A percentile compares a stretch with the other conserved stretches of the same genome.
Conservation (phyloP, 2,888 invertebrate species). For the Rutpela maculata region DNA sequence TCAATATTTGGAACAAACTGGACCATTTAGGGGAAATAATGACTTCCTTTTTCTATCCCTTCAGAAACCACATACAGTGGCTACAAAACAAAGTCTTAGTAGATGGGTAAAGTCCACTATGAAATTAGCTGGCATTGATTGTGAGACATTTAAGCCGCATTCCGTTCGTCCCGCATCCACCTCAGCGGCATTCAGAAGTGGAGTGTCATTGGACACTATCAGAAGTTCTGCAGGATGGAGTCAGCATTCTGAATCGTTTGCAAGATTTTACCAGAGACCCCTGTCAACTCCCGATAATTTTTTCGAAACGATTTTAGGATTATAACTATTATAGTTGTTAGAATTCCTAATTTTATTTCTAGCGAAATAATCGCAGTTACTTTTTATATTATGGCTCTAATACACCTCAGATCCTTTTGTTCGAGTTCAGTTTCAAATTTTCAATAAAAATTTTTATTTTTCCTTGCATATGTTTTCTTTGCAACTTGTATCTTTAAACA, state of each 20-base stretch:
- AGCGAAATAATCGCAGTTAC: no score
- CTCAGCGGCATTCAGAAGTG: constrained; percentile 5
- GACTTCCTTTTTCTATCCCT: background rate
- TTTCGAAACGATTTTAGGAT: background rate
- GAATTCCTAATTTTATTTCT: background rate
- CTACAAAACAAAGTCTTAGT: background rate
- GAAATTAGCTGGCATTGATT: background rate
- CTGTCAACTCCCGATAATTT: background rate
- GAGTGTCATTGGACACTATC: background rate
- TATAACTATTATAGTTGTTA: background rate
- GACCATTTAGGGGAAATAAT: background rate
- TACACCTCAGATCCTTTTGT: no score
- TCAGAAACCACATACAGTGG: background rate
- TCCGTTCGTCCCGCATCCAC: background rate
- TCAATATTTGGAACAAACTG: constrained; percentile 1
- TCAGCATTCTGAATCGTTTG: background rate
- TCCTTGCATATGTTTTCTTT: background rate
- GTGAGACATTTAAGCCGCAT: background rate
- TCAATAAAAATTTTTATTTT: background rate
- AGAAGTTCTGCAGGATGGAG: background rate
- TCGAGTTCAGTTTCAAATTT: background rate
- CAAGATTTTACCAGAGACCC: background rate
- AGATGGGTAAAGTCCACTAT: background rate
- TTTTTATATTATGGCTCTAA: no score
- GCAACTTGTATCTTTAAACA: constrained; percentile 10